Evolutionary conservation across 2,797 vertebrate species (phyloP), one percentile per base, ranked within the genome.

Genomic region (Muraenolepis orangiensis): DNA sequence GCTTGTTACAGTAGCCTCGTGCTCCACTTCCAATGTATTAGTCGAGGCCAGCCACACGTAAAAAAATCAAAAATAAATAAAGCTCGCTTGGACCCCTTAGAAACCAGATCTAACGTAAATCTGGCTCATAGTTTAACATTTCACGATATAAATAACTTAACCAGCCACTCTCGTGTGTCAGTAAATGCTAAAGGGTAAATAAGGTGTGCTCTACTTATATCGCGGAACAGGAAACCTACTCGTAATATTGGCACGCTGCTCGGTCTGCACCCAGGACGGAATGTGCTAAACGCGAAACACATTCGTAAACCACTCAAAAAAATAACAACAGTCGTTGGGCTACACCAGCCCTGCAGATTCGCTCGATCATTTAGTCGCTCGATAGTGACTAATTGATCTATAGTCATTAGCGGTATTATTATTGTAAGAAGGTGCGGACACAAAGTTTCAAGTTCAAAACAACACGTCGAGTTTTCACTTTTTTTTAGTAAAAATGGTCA

Each of bases 251-350:
- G 78, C 85, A 84, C 84, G 82, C 88, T 89, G 89, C 89, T 85
- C 78, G 85, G 90, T 89, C 91, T 87, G 87, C 87, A 86, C 46
- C 68, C 77, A 77, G 91, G 87, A 92, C 90, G 90, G 91, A 92
- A 91, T 92, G 91, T 91, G 90, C 91, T 86, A 78, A 81, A 81
- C 81, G 90, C 84, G 80, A 11, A 26, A 8, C 10, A 10, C 10
- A 10, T 6, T 10, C 36, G 36, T 34, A 3, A 38, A 38, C 4
- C 36, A 4, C 36, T 6, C 36, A 38, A 38, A 2, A 12, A 26
- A 64, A 64, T 23, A 64, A 26, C 57, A 26, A 10, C 57, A 26
- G n/a, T n/a, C n/a, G n/a, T n/a, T n/a, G n/a, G n/a, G n/a, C n/a
- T n/a, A n/a, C n/a, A n/a, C 4, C 16, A 51, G 4, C 4, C 16